Percentiles rank a stretch among this genome's conserved stretches.
Conservation (phyloP, 2,888 invertebrate genomes). For the Pseudanteris insignis region DNA sequence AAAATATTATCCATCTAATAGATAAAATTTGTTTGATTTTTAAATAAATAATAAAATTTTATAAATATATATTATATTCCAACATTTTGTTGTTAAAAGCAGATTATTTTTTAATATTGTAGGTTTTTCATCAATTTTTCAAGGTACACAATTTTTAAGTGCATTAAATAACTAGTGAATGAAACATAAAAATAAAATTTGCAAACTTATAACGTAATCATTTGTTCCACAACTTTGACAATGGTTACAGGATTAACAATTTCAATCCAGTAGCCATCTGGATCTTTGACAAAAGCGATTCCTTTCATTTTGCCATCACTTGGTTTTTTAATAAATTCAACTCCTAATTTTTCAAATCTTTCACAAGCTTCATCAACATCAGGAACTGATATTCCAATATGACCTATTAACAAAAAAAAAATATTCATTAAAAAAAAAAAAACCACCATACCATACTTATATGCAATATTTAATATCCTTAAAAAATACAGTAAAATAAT, state of each 20-base stretch:
- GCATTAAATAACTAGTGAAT: constrained; percentile 33
- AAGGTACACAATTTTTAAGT: constrained; percentile 31
- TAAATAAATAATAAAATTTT: too few species aligned
- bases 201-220: constrained; percentile 20
- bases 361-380: constrained; percentile 89
- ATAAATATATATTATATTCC: too few species aligned
- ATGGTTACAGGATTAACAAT: constrained; percentile 72
- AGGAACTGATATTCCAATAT: constrained; percentile 90
- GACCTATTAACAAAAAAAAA: constrained; percentile 71
- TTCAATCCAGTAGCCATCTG: constrained; percentile 97
- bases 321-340: constrained; percentile 89
- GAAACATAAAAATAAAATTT: constrained; percentile 22
- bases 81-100: too few species aligned
- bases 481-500: too few species aligned
- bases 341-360: constrained; percentile 84
- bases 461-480: too few species aligned
- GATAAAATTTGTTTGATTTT: too few species aligned
- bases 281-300: constrained; percentile 93
- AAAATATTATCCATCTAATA: too few species aligned
- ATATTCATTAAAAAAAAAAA: too few species aligned
- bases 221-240: constrained; percentile 45
- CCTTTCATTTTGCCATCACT: constrained; percentile 94
- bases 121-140: constrained; percentile 25
- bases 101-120: too few species aligned
- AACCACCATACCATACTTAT: too few species aligned